A percentile compares a stretch with the other conserved stretches of the same genome.
Evolutionary conservation across 2,113 vertebrate genomes (phyloP).

Genomic region (Falco punctatus): DNA sequence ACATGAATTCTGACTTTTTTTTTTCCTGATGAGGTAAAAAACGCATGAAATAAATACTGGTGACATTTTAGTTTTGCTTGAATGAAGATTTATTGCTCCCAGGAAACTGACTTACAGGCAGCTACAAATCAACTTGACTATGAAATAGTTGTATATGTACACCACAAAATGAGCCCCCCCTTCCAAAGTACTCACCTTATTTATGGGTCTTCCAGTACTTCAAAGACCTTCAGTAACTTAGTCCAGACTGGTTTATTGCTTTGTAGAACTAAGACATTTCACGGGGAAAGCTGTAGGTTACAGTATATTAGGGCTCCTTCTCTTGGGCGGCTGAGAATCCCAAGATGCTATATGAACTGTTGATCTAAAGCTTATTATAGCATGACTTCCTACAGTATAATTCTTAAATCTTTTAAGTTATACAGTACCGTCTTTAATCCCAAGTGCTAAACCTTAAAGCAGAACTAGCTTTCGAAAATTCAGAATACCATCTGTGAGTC

Average conservation of each 20-base stretch:
- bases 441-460: conserved; percentile 29
- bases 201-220: conserved; percentile 92
- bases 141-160: conserved; percentile 84
- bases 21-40: conserved; percentile 68
- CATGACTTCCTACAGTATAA: conserved; percentile 63
- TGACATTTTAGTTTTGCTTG: conserved; percentile 74
- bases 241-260: conserved; percentile 91
- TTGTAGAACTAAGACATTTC: conserved; percentile 82
- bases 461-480: conserved; percentile 1
- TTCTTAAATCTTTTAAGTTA: conserved; percentile 71
- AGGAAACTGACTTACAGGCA: conserved; percentile 86
- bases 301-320: conserved; percentile 46
- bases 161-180: conserved; percentile 80
- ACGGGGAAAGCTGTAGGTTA: conserved; percentile 80
- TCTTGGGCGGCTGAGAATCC: conserved; percentile 59
- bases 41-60: conserved; percentile 71
- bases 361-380: conserved; percentile 73
- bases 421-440: conserved; percentile 49
- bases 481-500: not conserved
- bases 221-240: conserved; percentile 92
- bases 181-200: conserved; percentile 92
- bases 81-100: conserved; percentile 86
- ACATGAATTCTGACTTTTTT: conserved; percentile 59
- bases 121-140: conserved; percentile 89
- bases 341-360: conserved; percentile 62